Evolutionary conservation across 2,797 vertebrate species (phyloP).

Genomic region (Danio aesculapii): DNA sequence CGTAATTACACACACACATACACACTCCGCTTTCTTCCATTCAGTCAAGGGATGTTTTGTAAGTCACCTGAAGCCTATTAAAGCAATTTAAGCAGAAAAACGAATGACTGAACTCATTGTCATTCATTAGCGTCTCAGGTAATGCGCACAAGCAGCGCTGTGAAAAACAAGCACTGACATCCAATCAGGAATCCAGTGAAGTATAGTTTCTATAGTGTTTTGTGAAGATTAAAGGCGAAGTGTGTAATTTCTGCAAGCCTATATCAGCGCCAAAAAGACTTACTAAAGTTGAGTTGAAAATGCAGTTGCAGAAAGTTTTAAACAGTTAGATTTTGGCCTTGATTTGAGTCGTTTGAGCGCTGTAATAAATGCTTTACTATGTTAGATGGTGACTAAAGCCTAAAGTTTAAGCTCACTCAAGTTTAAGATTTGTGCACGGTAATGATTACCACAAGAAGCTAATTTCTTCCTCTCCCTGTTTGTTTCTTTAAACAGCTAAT

Average conservation of each 20-base stretch:
- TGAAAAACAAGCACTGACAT: conserved; percentile 25
- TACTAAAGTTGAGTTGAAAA: neutral
- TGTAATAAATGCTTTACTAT: neutral
- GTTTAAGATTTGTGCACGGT: neutral
- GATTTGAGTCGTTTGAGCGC: neutral
- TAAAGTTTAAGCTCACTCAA: neutral
- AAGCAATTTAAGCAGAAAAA: conserved; percentile 40
- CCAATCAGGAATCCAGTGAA: conserved; percentile 16
- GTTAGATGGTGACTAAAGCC: neutral
- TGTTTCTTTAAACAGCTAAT: neutral
- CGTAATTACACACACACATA: conserved; percentile 39
- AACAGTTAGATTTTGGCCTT: neutral
- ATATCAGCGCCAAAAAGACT: neutral
- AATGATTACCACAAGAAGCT: neutral
- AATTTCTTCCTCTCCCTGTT: neutral
- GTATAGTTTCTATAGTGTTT: too few relatives aligned
- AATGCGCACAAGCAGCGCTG: neutral
- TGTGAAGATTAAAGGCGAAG: neutral
- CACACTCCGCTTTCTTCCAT: neutral
- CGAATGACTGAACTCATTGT: conserved; percentile 31
- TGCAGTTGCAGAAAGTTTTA: neutral
- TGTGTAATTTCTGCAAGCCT: neutral
- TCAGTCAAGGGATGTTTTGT: conserved; percentile 36
- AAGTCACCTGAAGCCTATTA: conserved; percentile 47
- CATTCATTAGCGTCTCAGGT: conserved; percentile 35